Percentiles rank a stretch among this genome's conserved stretches.
phyloP scores from a whole-genome alignment of 2,888 invertebrate species.

The Eledona agricola region DNA sequence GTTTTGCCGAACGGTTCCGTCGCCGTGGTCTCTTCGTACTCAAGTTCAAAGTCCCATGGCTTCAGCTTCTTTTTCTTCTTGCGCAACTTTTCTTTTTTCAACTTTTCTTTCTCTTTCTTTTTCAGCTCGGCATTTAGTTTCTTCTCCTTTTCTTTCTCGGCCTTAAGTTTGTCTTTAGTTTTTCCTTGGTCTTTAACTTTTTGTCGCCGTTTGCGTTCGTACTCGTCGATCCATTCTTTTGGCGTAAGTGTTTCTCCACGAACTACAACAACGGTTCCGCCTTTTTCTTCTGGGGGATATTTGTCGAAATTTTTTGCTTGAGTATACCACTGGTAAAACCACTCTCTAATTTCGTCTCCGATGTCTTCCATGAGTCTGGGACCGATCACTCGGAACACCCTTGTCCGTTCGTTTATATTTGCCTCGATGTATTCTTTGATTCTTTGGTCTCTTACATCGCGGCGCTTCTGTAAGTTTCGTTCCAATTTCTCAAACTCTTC shows the following conservation, averaged over 20 bases:
- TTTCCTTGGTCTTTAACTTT: conserved; percentile 51
- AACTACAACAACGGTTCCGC: conserved; percentile 71
- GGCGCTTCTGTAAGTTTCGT: conserved; percentile 63
- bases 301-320: conserved; percentile 71
- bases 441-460: conserved; percentile 63
- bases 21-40: conserved; percentile 52
- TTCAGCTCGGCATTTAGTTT: conserved; percentile 49
- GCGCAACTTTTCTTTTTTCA: conserved; percentile 60
- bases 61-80: conserved; percentile 49
- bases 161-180: conserved; percentile 45
- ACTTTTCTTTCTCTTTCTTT: conserved; percentile 53
- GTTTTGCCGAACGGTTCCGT: conserved; percentile 57
- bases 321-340: conserved; percentile 76
- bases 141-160: conserved; percentile 44
- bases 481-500: conserved; percentile 64
- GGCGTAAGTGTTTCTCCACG: conserved; percentile 69
- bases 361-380: conserved; percentile 77
- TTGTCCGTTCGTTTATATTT: conserved; percentile 64
- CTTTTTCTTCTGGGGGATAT: conserved; percentile 76
- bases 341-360: conserved; percentile 77
- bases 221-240: conserved; percentile 66
- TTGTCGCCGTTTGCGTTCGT: conserved; percentile 51
- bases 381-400: conserved; percentile 64
- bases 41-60: conserved; percentile 49
- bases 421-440: conserved; percentile 63